Evolutionary conservation across 2,888 invertebrate species (phyloP).

Genomic region (Bellardia pandia): DNA sequence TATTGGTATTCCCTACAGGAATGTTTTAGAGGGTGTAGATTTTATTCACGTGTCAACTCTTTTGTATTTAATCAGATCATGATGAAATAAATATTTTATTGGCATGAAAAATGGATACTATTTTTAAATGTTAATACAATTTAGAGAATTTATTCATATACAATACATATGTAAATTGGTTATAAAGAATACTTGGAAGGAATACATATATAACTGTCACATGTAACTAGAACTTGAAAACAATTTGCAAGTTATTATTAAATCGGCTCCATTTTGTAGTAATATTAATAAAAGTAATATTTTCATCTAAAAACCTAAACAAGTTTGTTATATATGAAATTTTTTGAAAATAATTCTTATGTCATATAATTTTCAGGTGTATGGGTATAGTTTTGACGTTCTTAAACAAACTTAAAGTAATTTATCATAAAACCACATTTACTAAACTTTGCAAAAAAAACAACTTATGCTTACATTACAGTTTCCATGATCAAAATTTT

Average conservation of each 20-base stretch:
- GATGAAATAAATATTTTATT: background rate
- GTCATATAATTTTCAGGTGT: background rate
- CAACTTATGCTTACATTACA: background rate
- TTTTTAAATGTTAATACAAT: too few relatives aligned
- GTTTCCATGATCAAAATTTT: constrained; percentile 26
- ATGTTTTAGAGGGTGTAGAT: background rate
- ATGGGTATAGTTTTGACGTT: background rate
- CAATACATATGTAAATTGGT: too few relatives aligned
- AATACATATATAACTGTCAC: too few relatives aligned
- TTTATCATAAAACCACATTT: constrained; percentile 39
- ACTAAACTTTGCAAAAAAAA: constrained; percentile 15
- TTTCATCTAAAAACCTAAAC: background rate
- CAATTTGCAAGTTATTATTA: too few relatives aligned
- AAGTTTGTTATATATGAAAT: background rate
- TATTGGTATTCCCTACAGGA: too few relatives aligned
- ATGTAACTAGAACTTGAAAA: too few relatives aligned
- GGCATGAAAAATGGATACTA: background rate
- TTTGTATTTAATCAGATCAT: background rate
- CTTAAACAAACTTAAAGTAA: constrained; percentile 18
- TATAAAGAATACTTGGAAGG: too few relatives aligned
- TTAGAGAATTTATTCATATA: too few relatives aligned
- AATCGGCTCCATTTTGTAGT: background rate
- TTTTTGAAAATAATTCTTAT: background rate
- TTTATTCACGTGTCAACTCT: background rate
- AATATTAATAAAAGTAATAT: background rate